A percentile compares a stretch with the other conserved stretches of the same genome.
phyloP scores from a whole-genome alignment of 2,797 vertebrate species.

The Sciurus vulgaris region DNA sequence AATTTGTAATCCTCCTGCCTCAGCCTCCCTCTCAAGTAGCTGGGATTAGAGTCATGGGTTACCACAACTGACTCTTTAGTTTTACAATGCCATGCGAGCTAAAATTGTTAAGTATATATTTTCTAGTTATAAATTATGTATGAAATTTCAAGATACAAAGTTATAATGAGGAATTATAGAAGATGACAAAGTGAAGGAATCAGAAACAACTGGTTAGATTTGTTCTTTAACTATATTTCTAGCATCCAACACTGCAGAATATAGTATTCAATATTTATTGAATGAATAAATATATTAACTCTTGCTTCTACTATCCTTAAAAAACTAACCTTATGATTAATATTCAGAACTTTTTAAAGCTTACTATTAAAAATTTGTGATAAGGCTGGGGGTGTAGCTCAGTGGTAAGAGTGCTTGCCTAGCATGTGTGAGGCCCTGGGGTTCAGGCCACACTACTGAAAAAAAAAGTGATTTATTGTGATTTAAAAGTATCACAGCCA shows the following conservation, averaged over 20 bases:
- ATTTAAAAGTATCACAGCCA: conserved; percentile 24
- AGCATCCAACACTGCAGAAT: background rate
- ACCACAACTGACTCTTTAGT: too few relatives aligned
- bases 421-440: too few relatives aligned
- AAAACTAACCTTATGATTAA: conserved; percentile 20
- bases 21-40: too few relatives aligned
- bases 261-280: conserved; percentile 30
- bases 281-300: conserved; percentile 48
- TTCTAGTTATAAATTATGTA: conserved; percentile 50
- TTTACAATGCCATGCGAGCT: background rate
- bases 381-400: too few relatives aligned
- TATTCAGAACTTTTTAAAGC: conserved; percentile 41
- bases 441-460: too few relatives aligned
- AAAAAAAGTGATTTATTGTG: too few relatives aligned
- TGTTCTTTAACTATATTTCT: conserved; percentile 26
- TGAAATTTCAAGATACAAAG: conserved; percentile 66
- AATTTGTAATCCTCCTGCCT: too few relatives aligned
- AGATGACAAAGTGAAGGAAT: background rate
- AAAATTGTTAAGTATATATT: conserved; percentile 52
- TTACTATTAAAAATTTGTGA: background rate
- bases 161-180: background rate
- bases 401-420: too few relatives aligned
- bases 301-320: conserved; percentile 18
- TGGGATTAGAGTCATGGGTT: too few relatives aligned
- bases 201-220: conserved; percentile 66